phyloP scores from a whole-genome alignment of 2,113 vertebrate genomes.

The Nycticryphes semicollaris region DNA sequence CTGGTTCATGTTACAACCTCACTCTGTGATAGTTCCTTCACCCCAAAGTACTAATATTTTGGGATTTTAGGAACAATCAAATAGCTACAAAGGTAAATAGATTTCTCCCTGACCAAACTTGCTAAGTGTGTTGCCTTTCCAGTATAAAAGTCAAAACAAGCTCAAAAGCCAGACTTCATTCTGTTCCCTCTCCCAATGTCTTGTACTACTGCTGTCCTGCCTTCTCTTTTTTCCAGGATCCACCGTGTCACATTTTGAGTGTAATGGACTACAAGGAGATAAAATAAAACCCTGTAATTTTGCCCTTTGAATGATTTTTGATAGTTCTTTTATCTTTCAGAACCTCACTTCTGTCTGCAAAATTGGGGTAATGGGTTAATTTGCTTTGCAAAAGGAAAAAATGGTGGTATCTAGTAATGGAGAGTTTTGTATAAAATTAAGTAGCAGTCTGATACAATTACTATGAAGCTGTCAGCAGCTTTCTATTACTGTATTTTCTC shows the following conservation, averaged over 20 bases:
- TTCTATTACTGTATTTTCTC: conserved; percentile 26
- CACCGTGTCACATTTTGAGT: neutral
- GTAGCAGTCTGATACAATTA: neutral
- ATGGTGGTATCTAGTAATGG: neutral
- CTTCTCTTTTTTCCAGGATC: neutral
- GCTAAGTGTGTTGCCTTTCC: neutral
- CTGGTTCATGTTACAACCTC: neutral
- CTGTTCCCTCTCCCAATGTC: neutral
- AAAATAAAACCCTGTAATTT: neutral
- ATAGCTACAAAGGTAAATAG: neutral
- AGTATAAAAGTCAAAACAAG: neutral
- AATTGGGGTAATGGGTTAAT: neutral
- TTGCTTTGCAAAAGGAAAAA: neutral
- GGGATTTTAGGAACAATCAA: neutral
- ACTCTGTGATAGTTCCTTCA: neutral
- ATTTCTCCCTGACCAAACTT: neutral
- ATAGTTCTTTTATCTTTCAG: neutral
- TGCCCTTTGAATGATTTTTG: neutral
- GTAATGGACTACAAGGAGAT: neutral
- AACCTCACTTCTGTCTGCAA: neutral
- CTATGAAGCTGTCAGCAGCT: neutral
- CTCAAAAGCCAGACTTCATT: neutral
- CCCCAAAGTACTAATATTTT: neutral
- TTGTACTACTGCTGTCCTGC: neutral
- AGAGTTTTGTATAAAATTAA: neutral